Conservation (phyloP, 2,113 vertebrate genomes). For the Rhea pennata region DNA sequence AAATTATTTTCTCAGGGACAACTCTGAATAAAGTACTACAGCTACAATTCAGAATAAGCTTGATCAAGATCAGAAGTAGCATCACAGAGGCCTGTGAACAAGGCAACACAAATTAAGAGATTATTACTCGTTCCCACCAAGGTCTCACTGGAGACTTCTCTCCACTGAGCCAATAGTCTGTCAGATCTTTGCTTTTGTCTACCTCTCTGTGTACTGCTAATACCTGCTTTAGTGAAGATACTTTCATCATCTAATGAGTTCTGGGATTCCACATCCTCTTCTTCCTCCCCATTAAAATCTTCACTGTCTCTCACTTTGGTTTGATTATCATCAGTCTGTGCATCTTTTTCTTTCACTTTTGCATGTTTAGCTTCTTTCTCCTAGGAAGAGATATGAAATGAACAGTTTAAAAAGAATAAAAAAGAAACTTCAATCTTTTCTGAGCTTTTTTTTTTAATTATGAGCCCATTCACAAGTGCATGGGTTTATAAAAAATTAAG, state of each 20-base stretch:
- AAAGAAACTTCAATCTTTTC: background rate
- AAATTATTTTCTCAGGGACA: background rate
- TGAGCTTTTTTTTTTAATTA: background rate
- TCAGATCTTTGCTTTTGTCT: background rate
- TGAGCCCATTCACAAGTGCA: background rate
- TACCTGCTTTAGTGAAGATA: conserved; percentile 91
- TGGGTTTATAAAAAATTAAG: background rate
- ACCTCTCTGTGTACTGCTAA: too few relatives aligned
- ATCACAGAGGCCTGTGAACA: background rate
- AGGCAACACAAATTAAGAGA: background rate
- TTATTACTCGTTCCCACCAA: background rate
- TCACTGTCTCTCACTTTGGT: conserved; percentile 36
- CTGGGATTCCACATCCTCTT: conserved; percentile 76
- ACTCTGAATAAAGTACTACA: background rate
- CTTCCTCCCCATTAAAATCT: conserved; percentile 46
- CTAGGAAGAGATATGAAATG: conserved; percentile 52
- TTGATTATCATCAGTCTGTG: background rate
- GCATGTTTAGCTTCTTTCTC: conserved; percentile 76
- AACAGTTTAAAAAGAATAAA: background rate
- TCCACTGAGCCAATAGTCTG: background rate
- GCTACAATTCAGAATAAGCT: background rate
- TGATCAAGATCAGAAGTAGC: background rate
- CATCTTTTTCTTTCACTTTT: conserved; percentile 13
- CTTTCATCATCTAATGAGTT: conserved; percentile 87
- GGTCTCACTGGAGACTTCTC: background rate